Evolutionary conservation across 2,888 invertebrate genomes (phyloP).

Genomic region (Epinotia demarniana): DNA sequence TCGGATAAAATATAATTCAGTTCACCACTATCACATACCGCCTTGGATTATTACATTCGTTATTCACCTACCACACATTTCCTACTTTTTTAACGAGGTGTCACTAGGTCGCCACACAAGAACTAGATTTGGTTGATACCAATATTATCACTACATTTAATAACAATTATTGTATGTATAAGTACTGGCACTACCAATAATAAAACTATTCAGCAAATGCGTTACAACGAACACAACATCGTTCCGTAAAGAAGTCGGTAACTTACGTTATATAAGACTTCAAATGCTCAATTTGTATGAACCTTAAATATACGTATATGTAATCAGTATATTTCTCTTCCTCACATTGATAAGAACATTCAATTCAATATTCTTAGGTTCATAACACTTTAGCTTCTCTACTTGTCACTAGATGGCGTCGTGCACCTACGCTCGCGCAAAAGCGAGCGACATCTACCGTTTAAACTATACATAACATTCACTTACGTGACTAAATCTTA

Average conservation of each 20-base stretch:
- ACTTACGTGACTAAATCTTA: conserved; percentile 36
- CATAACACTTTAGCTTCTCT: background rate
- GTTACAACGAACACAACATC: background rate
- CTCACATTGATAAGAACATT: background rate
- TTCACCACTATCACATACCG: background rate
- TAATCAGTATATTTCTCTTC: background rate
- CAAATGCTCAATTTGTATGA: no score
- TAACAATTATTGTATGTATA: background rate
- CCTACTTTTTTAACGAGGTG: background rate
- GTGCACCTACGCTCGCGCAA: conserved; percentile 1
- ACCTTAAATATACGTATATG: no score
- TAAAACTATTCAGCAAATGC: conserved; percentile 2
- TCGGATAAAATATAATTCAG: no score
- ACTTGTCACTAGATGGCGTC: conserved; percentile 14
- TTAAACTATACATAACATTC: conserved; percentile 2
- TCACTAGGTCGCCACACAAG: background rate
- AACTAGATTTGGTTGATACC: background rate
- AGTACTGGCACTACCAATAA: background rate
- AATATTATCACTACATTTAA: background rate
- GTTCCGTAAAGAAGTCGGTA: background rate
- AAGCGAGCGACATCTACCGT: conserved; percentile 16
- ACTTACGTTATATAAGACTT: background rate
- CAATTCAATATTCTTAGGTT: background rate
- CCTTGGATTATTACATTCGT: background rate
- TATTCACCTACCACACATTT: background rate